These are phyloP conservation scores for Melipona beecheii DNA, from an alignment of 2,888 invertebrate genomes.

Conservation along the genomic window DNA sequence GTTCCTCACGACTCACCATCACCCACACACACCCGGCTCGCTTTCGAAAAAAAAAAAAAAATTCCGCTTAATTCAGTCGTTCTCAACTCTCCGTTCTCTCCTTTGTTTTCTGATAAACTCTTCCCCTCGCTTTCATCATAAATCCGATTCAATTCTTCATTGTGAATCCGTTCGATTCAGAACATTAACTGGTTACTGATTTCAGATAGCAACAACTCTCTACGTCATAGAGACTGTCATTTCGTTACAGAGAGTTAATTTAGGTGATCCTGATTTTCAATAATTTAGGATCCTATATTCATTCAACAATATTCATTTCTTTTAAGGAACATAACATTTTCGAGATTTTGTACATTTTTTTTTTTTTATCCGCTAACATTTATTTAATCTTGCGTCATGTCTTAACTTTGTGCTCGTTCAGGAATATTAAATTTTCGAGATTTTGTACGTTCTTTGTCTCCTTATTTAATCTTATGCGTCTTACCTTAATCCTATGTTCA, in stretches of 20 bases:
- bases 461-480: background rate
- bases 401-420: too few species aligned
- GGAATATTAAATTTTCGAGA: background rate
- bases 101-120: conserved; percentile 10
- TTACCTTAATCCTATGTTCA: background rate
- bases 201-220: background rate
- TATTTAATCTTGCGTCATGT: too few species aligned
- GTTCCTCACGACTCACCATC: conserved; percentile 27
- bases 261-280: too few species aligned
- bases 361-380: background rate
- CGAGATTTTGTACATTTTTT: background rate
- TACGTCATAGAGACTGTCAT: background rate
- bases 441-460: background rate
- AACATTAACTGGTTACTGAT: background rate
- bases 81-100: conserved; percentile 25
- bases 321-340: too few species aligned
- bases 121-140: background rate
- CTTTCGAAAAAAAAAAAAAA: conserved; percentile 44
- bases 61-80: conserved; percentile 43
- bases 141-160: background rate
- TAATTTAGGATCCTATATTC: background rate
- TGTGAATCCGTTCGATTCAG: too few species aligned
- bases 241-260: too few species aligned
- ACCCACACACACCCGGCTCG: conserved; percentile 35
- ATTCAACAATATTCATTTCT: background rate